These are phyloP conservation scores for Lycodopsis pacificus DNA, from an alignment of 2,797 vertebrate species.

Conservation along the genomic window DNA sequence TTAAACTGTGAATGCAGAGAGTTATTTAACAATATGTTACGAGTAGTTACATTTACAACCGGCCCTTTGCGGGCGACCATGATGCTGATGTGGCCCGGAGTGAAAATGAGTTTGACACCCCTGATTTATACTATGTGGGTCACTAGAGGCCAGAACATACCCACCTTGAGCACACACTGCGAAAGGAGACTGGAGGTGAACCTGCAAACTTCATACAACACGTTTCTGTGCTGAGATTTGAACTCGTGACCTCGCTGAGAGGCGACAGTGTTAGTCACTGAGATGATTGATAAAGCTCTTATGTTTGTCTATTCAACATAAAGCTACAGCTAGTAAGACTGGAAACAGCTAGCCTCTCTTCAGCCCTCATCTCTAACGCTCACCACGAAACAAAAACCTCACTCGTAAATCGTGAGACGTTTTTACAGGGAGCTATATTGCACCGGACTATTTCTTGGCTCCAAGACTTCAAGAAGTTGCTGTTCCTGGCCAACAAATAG, in stretches of 20 bases:
- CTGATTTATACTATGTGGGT: neutral
- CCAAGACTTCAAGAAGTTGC: neutral
- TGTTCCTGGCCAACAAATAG: neutral
- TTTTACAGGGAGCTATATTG: neutral
- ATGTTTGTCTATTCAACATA: neutral
- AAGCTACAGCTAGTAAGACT: no score
- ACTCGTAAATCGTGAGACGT: neutral
- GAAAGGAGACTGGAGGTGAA: slow-evolving; percentile 25
- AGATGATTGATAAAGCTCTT: neutral
- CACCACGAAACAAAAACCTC: neutral
- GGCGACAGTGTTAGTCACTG: neutral
- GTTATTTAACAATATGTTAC: no score
- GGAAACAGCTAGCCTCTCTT: neutral
- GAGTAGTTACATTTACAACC: no score
- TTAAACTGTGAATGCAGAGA: no score
- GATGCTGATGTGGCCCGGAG: no score
- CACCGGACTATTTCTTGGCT: slow-evolving; percentile 9
- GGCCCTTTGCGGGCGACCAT: no score
- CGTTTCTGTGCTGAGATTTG: neutral
- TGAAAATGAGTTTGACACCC: no score
- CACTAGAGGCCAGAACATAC: neutral
- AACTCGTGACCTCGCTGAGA: neutral
- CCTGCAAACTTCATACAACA: slow-evolving; percentile 14
- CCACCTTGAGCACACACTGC: slow-evolving; percentile 6
- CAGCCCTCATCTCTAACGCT: neutral